These are phyloP conservation scores for Mactromeris polynyma DNA, from an alignment of 2,888 invertebrate genomes.

Conservation along the genomic window DNA sequence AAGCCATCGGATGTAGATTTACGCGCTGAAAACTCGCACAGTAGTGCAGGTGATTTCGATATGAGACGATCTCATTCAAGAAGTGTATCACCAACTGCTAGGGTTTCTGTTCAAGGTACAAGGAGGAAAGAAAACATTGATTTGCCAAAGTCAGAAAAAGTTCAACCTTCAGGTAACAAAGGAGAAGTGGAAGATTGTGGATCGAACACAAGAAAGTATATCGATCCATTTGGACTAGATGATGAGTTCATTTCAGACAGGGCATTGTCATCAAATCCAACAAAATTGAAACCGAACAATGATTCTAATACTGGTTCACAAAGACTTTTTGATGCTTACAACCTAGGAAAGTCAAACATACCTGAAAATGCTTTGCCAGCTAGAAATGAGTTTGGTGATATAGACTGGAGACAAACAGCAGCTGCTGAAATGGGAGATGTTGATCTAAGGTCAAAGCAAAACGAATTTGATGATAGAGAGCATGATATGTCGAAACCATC, in stretches of 20 bases:
- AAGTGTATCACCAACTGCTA: slow-evolving; percentile 52
- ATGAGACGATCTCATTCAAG: slow-evolving; percentile 51
- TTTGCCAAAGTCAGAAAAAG: background rate
- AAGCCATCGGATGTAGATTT: slow-evolving; percentile 28
- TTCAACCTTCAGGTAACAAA: background rate
- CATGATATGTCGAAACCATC: background rate
- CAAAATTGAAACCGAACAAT: slow-evolving; percentile 11
- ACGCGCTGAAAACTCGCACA: slow-evolving; percentile 43
- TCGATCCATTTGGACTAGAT: slow-evolving; percentile 50
- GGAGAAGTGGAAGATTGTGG: background rate
- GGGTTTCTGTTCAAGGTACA: too few relatives aligned
- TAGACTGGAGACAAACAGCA: slow-evolving; percentile 64
- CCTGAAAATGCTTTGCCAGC: background rate
- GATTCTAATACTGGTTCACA: slow-evolving; percentile 42
- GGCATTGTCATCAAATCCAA: background rate
- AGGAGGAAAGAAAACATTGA: background rate
- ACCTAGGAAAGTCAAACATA: slow-evolving; percentile 23
- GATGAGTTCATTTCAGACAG: slow-evolving; percentile 11
- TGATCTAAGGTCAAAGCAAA: slow-evolving; percentile 52
- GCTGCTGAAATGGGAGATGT: slow-evolving; percentile 71
- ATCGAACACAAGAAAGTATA: background rate
- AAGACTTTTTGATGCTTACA: slow-evolving; percentile 61
- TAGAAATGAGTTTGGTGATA: slow-evolving; percentile 65
- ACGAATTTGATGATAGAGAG: background rate
- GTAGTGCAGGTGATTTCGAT: slow-evolving; percentile 33